Evolutionary conservation across 2,113 vertebrate species (phyloP), one percentile per base, ranked within the genome.

Genomic region (Malaclemys terrapin): DNA sequence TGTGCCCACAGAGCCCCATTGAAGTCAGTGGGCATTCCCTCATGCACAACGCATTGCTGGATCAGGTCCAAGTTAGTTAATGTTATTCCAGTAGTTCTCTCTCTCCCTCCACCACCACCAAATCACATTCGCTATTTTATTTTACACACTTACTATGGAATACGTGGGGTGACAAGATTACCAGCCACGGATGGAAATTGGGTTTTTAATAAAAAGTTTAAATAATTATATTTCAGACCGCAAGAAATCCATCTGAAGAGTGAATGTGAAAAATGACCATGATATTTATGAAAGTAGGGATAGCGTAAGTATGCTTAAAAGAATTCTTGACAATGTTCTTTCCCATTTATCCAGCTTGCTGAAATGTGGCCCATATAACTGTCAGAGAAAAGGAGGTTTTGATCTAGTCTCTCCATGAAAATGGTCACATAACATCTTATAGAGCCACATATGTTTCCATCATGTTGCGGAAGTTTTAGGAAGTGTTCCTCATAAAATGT

Each of bases 401-500:
- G 85, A 95, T 89, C 83, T 88, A n/a, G 0, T 82, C 87, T 87
- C 76, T 88, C 85, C 80, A 49, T 81, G 47, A 31, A 85, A 91
- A 42, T 35, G 35, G 93, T 88, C 93, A 84, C 78, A 83, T 85
- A 47, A 22, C 1, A 27, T 53, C 31, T 76, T 52, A 84, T 3
- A 88, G 82, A 87, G 82, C 87, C 93, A 97, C 97, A 97, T 95
- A 38, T 97, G 97, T 97, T 97, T 95, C 93, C 95, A 95, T 96
- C 95, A 94, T 96, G 93, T 79, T 42, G 84, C 80, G 50, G 90
- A 95, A 92, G 94, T 69, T 90, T 93, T 88, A 94, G 96, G 97
- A 97, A 97, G 94, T 81, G 91, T 95, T 90, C 82, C 95, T 97
- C 96, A 95, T 98, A 97, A 98, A 98, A 92, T 79, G 80, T 47